Evolutionary conservation across 2,113 vertebrate genomes (phyloP).

Genomic region (Eolophus roseicapilla): DNA sequence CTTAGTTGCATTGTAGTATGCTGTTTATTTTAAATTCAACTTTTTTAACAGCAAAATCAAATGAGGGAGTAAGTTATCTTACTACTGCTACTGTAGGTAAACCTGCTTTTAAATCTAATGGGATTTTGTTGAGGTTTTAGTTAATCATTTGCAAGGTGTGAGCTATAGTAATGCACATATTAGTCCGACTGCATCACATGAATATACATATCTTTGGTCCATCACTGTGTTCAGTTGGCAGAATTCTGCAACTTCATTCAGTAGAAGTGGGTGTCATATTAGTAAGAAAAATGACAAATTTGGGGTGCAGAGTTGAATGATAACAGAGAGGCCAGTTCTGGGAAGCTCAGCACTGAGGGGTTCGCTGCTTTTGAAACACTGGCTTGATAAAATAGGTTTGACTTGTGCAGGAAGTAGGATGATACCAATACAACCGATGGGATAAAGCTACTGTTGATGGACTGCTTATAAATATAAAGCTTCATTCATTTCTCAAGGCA

Average conservation of each 20-base stretch:
- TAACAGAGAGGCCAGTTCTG: accelerated
- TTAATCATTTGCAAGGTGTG: not conserved
- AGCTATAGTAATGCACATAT: accelerated
- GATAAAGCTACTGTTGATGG: not conserved
- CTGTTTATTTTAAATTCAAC: not conserved
- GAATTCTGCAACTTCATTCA: not conserved
- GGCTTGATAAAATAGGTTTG: not conserved
- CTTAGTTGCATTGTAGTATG: not conserved
- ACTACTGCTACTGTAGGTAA: not conserved
- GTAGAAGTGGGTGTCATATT: not conserved
- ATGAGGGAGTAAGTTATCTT: not conserved
- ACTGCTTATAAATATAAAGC: not conserved
- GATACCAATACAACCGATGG: not conserved
- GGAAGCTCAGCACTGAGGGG: not conserved
- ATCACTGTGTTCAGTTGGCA: not conserved
- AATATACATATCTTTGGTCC: not conserved
- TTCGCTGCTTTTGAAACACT: not conserved
- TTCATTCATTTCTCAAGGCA: not conserved
- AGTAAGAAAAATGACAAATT: not conserved
- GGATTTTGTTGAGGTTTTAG: not conserved
- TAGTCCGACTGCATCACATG: accelerated
- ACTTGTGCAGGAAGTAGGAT: not conserved
- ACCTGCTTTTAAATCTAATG: not conserved
- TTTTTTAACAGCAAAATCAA: not conserved
- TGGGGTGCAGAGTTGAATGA: not conserved